Base-by-base conservation (phyloP, 2,113 vertebrate genomes). In the Anarhynchus alexandrinus region DNA sequence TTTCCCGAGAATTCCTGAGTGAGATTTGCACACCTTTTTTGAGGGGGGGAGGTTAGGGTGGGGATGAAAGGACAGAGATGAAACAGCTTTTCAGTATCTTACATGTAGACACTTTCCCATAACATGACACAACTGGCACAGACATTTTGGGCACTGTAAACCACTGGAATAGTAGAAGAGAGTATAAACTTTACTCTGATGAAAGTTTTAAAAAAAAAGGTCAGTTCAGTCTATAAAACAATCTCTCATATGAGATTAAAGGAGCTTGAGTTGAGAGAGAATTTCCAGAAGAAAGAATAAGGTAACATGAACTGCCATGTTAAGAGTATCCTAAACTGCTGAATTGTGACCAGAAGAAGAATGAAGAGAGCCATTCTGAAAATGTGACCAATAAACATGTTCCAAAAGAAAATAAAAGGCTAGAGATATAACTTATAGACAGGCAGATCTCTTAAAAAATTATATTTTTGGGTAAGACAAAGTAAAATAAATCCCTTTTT, bases 1-100 rank as follows among this genome's bases (percentile, higher is more conserved):
- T 90, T 99, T 99, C 45, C 99, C 99, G 79, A 99, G 98, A 96
- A 99, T 99, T 51, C 99, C 99, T 2, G 99, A 99, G 96, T 99
- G 99, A 82, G 99, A 97, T 97, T 99, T 99, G 95, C 99, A 99
- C 74, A 99, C 99, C 99, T 99, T 85, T 93, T 86, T 32, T 70
- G 15, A 15, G 43, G 43, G 43, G 43, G 43, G 43, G 17, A 43
- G 42, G 42, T 43, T 43, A 15, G 49, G 49, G 22, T 49, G 21
- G 9, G 10, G 43, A 11, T 52, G 23, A 92, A 92, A 79, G 38
- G 32, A 83, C 5, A 32, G 25, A 97, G 16, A 96, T 10, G 78
- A 34, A 87, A 49, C 4, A 81, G 21, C 4, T 58, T 77, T 93
- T 91, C n/a, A 92, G 30, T 86, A 80, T 67, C n/a, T 77, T 52